Conservation (phyloP, 2,797 vertebrate species). For the Dipus sagitta region DNA sequence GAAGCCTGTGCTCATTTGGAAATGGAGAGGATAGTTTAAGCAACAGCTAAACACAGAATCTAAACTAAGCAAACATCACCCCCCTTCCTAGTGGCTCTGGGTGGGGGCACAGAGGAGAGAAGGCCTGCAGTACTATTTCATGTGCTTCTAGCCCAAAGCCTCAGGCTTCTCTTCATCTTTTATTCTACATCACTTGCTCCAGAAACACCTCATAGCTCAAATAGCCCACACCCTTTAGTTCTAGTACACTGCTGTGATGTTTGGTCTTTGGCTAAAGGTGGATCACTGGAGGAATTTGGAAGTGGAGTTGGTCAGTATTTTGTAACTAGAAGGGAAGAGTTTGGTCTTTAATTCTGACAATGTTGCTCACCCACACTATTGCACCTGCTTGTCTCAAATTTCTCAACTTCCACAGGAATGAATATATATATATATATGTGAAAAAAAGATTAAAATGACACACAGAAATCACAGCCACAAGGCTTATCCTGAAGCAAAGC, state of each 20-base stretch:
- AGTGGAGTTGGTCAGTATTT: conserved; percentile 41
- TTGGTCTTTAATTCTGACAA: neutral
- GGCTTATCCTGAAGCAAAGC: neutral
- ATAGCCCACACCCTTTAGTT: conserved; percentile 39
- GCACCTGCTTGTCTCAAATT: neutral
- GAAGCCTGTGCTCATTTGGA: neutral
- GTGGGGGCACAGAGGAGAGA: neutral
- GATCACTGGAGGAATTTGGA: conserved; percentile 52
- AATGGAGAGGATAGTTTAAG: conserved; percentile 23
- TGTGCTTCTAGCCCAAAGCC: conserved; percentile 58
- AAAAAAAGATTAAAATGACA: conserved; percentile 10
- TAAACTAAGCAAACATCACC: conserved; percentile 20
- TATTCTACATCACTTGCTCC: conserved; percentile 63
- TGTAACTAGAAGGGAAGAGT: conserved; percentile 6
- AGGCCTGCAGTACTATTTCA: neutral
- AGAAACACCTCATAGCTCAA: conserved; percentile 59
- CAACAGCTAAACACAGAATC: neutral
- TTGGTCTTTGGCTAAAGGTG: conserved; percentile 61
- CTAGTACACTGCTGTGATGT: conserved; percentile 9
- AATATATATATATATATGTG: neutral
- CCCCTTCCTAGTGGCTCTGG: neutral
- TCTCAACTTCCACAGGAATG: neutral
- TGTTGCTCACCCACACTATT: neutral
- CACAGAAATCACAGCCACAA: neutral
- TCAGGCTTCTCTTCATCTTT: conserved; percentile 63